Evolutionary conservation across 2,797 vertebrate genomes (phyloP), one percentile per base, ranked within the genome.

Genomic region (Champsocephalus gunnari): DNA sequence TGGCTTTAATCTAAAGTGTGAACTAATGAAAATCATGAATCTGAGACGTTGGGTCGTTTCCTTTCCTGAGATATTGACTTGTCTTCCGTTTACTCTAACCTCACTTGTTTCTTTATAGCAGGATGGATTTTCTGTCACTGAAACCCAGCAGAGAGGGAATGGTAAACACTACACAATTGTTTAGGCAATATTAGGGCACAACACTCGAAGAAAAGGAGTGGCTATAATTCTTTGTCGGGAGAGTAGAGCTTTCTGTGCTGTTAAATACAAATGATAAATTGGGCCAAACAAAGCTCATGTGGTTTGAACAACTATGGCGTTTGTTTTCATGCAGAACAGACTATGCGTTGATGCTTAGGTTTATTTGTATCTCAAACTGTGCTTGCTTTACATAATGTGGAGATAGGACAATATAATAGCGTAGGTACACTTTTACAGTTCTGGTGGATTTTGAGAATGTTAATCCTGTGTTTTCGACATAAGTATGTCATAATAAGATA

Each of bases 1-100:
- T 81, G 75, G 43, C 66, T 56, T 54, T 67, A 79, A 84, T 84
- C 72, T 64, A 45, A 4, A 57, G 38, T 73, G 45, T 64, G 63
- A 56, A 78, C 49, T 62, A 68, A 82, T 67, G 55, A 82, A 63
- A 34, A 28, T 44, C 57, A 51, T 66, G 32, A 67, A 80, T 58
- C 62, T 45, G 21, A 81, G 56, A 66, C 21, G 57, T 66, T 61
- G 51, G 64, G 21, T 38, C 49, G 62, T 55, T 75, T 59, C 66
- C 48, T 67, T 70, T 76, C 50, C 32, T 50, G 56, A 62, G 38
- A 50, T 66, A 72, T 51, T 54, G 59, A 70, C 38, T 63, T 3
- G 0, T 69, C 49, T 49, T 58, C 12, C 34, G 44, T 51, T 57
- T 34, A 38, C 21, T 68, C 13, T 62, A 44, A 56, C 56, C 19